Base-by-base conservation (phyloP, 2,797 vertebrate species). In the Setipinna tenuifilis region DNA sequence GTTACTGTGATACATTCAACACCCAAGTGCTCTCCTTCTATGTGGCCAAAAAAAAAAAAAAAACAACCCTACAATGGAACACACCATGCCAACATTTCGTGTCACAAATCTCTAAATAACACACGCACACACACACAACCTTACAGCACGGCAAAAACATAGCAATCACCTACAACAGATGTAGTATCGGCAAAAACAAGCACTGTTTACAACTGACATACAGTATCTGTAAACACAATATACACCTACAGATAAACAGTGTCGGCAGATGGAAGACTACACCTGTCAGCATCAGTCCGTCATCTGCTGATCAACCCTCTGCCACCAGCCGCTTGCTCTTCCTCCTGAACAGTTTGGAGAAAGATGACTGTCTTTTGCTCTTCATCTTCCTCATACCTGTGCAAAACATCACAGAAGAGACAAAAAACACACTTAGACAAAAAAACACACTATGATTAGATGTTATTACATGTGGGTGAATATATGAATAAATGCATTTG, bases 331-430 rank as follows among this genome's bases (percentile, higher is more conserved):
- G 93, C 92, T 95, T 96, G 92, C 93, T 95, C 91, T 91, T 94
- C 82, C 94, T 86, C 68, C 93, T 93, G 90, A 96, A 96, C 82
- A 96, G 75, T 89, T 94, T 96, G 0, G 94, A 95, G 85, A 96
- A 90, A 83, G 95, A 95, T 0, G 94, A 94, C 86, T 94, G 95
- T 85, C 93, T 93, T 87, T 94, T 95, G 86, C 58, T 91, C 93
- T 95, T 95, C 25, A 83, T 81, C 89, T 92, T 95, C 88, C 93
- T 95, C 82, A 95, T 87, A 88, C 93, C 96, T 96, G 87, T 85
- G 86, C 23, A 82, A n/a, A 19, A 58, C 59, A 62, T 84, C 78
- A 65, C 61, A 65, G 23, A 0, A 25, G 19, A 65, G n/a, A 65
- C 46, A 48, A 48, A 10, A 62, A 19, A 75, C 14, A 75, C 31